Evolutionary conservation across 1,140 invertebrate genomes (phyloP), one percentile per base, ranked within the genome.

Genomic region (Harlomillsia oculata): DNA sequence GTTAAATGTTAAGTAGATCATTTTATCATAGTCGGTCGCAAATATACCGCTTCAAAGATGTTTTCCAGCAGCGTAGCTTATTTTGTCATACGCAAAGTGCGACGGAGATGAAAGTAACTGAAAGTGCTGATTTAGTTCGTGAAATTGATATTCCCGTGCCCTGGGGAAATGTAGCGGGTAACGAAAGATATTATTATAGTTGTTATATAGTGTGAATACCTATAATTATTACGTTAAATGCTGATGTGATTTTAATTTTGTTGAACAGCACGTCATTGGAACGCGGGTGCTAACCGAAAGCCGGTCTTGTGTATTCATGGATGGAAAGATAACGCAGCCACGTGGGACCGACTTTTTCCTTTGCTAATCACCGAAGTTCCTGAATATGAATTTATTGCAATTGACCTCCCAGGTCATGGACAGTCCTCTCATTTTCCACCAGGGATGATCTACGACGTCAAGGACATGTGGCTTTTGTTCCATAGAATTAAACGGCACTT

Each of bases 261-360:
- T 28, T 36, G 43, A 39, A 25, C 36, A 60, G 58, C 34, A 16
- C 28, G 30, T 9, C 43, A 34, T 21, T 60, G 58, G 58, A 51
- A 43, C 18, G 28, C 39, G n/a, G 53, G 56, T 21, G 1, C 39
- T 3, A 26, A 28, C 20, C 45, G 36, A 25, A 52, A 49, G 18
- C 60, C 60, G 11, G 43, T 63, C 11, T 41, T 63, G 28, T 55
- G 56, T 18, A 46, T 59, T 14, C 61, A 63, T 29, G 61, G 61
- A 0, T 63, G 61, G 61, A 63, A 63, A 37, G 61, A 63, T 30
- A 63, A 63, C 32, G 46, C 56, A 8, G 61, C 61, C 5, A 52
- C 52, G 18, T 48, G 45, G 45, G 62, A 64, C 23, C 30, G 30
- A 2, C 51, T 64, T 8, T 37, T 64, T 4, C 62, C 62, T 2